Evolutionary conservation across 2,888 invertebrate genomes (phyloP).

Genomic region (Ditylenchus weischeri): DNA sequence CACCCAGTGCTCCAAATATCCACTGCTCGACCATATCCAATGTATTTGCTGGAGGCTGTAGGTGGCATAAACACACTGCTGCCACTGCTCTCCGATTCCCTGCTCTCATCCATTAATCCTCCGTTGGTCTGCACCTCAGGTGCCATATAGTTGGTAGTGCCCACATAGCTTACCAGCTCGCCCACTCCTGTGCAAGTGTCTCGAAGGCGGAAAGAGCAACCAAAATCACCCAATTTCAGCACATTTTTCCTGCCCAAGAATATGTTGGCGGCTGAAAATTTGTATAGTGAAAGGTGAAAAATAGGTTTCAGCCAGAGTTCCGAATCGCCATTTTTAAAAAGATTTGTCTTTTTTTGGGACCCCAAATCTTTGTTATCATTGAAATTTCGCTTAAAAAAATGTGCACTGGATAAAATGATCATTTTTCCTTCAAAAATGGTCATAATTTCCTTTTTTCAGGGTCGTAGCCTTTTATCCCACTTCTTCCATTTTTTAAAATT

Average conservation of each 20-base stretch:
- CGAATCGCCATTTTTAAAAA: no score
- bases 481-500: no score
- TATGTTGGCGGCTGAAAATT: conserved; percentile 76
- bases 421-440: no score
- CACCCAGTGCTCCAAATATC: conserved; percentile 89
- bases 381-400: no score
- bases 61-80: background rate
- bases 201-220: conserved; percentile 85
- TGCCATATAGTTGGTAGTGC: conserved; percentile 91
- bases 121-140: conserved; percentile 72
- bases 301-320: no score
- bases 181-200: conserved; percentile 71
- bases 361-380: no score
- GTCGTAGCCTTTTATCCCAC: no score
- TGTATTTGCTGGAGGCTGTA: conserved; percentile 54
- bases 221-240: conserved; percentile 90
- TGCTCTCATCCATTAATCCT: conserved; percentile 65
- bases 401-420: no score
- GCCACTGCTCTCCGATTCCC: background rate
- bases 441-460: no score
- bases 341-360: no score
- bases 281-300: conserved; percentile 8
- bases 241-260: conserved; percentile 67
- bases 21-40: conserved; percentile 83
- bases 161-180: conserved; percentile 18